Evolutionary conservation across 2,113 vertebrate species (phyloP).

Genomic region (Oenanthe oenanthe): DNA sequence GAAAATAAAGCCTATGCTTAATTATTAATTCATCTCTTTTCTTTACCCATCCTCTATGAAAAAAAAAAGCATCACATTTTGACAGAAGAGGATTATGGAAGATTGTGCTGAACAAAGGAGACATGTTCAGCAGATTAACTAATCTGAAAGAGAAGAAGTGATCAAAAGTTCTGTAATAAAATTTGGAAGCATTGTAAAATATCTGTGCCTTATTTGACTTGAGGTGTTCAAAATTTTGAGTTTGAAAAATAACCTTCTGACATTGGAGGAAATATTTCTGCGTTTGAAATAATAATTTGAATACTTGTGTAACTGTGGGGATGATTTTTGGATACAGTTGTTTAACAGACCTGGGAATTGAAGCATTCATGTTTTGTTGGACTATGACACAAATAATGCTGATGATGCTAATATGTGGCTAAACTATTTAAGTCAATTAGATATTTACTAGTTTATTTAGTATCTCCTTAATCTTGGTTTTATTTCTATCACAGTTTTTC

Average conservation of each 20-base stretch:
- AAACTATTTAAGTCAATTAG: neutral
- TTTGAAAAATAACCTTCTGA: neutral
- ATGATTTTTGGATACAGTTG: neutral
- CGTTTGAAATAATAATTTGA: neutral
- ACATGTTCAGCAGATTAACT: neutral
- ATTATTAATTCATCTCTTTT: neutral
- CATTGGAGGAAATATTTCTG: neutral
- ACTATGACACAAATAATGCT: neutral
- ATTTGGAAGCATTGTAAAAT: neutral
- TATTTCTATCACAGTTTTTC: neutral
- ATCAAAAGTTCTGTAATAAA: neutral
- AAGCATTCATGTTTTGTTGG: neutral
- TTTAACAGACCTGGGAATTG: neutral
- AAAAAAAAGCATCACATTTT: neutral
- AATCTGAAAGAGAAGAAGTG: neutral
- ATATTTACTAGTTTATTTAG: neutral
- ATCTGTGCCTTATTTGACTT: neutral
- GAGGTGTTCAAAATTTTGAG: neutral
- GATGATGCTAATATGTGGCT: neutral
- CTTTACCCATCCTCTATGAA: neutral
- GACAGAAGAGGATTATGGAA: neutral
- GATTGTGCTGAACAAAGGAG: neutral
- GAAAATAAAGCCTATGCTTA: neutral
- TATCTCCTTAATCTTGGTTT: neutral
- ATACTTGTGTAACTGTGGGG: neutral